Evolutionary conservation across 2,113 vertebrate species (phyloP), one percentile per base, ranked within the genome.

Genomic region (Calyptommatus sinebrachiatus): DNA sequence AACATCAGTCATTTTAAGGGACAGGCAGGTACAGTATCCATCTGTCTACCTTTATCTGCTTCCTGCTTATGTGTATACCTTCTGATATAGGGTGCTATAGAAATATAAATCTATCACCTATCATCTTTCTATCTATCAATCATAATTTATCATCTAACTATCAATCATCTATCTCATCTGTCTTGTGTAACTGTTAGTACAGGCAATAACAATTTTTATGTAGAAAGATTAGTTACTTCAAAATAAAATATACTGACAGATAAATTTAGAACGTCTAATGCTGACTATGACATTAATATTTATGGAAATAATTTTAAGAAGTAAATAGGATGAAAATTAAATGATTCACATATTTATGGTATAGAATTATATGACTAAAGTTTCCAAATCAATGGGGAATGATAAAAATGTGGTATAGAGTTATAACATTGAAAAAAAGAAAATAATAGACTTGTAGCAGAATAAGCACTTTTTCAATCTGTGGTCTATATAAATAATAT

Each of bases 381-480:
- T 70, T 24, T 1, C 18, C 24, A 53, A 24, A 74, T 53, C 63
- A 67, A 22, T 67, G 45, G 41, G n/a, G 35, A 57, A 73, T 28
- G 28, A 28, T 77, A 67, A 76, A 61, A 1, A 4, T 28, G 11
- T 45, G 22, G 65, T 29, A 61, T 60, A 22, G 24, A 60, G 20
- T 35, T 69, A 29, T 57, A 69, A 60, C 35, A 11, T 9, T 26
- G 71, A 70, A 21, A 18, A 70, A 45, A 24, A 29, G 50, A 71
- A 61, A 46, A 62, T 68, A 5, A 26, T n/a, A 22, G 24, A 24
- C 45, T 61, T 71, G 7, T 48, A 35, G 26, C 20, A 31, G 57
- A 79, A 79, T n/a, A 73, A 66, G 60, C 78, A 65, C 70, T 35
- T 73, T n/a, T 62, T 73, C 69, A 73, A 53, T 73, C 53, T 73